A percentile compares a stretch with the other conserved stretches of the same genome.
Evolutionary conservation across 2,888 invertebrate genomes (phyloP).

Genomic region (Chrysina gloriosa): DNA sequence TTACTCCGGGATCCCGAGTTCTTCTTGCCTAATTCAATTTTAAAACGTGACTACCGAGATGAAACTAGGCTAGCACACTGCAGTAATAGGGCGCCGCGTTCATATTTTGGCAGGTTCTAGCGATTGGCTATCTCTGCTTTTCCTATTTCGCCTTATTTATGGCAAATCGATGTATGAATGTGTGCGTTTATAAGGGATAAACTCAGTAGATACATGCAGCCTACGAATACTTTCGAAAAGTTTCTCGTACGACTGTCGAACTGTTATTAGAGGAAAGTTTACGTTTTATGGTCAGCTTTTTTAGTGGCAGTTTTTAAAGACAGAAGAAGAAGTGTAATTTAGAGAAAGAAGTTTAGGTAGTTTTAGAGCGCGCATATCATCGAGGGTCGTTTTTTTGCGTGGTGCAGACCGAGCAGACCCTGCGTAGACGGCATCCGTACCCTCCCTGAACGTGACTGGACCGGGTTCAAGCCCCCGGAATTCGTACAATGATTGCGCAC

Average conservation of each 20-base stretch:
- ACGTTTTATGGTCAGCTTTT: no score
- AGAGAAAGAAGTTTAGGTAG: no score
- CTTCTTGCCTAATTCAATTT: neutral
- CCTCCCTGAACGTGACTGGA: constrained; percentile 51
- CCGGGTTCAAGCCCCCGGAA: constrained; percentile 50
- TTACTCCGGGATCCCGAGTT: neutral
- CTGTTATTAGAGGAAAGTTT: no score
- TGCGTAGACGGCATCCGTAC: constrained; percentile 49
- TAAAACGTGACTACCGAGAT: neutral
- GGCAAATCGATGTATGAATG: neutral
- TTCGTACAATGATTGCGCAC: constrained; percentile 48
- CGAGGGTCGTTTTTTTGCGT: no score
- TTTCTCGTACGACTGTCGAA: no score
- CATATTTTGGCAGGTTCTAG: constrained; percentile 12
- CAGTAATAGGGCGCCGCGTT: neutral
- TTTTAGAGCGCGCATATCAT: no score
- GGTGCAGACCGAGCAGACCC: no score
- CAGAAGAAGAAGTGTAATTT: no score
- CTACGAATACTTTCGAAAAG: no score
- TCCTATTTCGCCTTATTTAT: constrained; percentile 1
- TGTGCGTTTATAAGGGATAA: no score
- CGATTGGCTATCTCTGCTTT: neutral
- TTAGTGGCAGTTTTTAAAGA: no score
- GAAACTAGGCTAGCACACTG: constrained; percentile 4
- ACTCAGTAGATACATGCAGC: no score